phyloP scores from a whole-genome alignment of 1,140 invertebrate species.

The Drosophila ficusphila region DNA sequence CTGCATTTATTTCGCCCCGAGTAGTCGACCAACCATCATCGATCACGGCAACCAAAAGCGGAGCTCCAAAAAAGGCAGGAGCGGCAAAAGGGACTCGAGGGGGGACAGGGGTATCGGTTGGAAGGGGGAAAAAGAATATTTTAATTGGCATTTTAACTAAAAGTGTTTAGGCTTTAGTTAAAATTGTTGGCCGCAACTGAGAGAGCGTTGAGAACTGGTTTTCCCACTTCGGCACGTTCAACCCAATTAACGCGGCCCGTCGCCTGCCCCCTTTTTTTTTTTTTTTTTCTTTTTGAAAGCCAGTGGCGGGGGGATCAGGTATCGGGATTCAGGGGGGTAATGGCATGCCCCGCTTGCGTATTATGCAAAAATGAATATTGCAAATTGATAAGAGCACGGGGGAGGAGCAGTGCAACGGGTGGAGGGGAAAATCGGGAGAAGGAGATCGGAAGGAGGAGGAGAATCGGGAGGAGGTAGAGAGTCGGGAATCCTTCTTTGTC shows the following conservation, averaged over 20 bases:
- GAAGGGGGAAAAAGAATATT: constrained; percentile 73
- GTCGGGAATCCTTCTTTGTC: constrained; percentile 40
- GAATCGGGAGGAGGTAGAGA: not conserved
- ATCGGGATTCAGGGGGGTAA: constrained; percentile 8
- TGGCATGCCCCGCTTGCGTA: constrained; percentile 50
- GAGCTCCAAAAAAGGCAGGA: not conserved
- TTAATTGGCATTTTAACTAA: constrained; percentile 84
- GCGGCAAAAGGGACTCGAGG: no score
- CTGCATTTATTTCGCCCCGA: constrained; percentile 80
- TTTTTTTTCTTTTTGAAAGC: no score
- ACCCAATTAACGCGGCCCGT: constrained; percentile 75
- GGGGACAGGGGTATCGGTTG: no score
- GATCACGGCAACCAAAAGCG: no score
- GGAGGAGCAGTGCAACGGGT: not conserved
- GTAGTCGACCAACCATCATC: constrained; percentile 67
- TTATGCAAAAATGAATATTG: constrained; percentile 81
- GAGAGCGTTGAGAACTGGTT: constrained; percentile 61
- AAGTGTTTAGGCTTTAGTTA: constrained; percentile 84
- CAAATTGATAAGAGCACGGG: constrained; percentile 61
- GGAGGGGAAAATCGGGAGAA: no score
- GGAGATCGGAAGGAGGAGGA: no score
- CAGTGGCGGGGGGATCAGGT: constrained; percentile 4
- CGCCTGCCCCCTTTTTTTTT: no score
- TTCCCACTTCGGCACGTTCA: constrained; percentile 70
- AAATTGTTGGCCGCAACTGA: constrained; percentile 68